phyloP scores from a whole-genome alignment of 2,888 invertebrate genomes.

The Dynastes hyllus region DNA sequence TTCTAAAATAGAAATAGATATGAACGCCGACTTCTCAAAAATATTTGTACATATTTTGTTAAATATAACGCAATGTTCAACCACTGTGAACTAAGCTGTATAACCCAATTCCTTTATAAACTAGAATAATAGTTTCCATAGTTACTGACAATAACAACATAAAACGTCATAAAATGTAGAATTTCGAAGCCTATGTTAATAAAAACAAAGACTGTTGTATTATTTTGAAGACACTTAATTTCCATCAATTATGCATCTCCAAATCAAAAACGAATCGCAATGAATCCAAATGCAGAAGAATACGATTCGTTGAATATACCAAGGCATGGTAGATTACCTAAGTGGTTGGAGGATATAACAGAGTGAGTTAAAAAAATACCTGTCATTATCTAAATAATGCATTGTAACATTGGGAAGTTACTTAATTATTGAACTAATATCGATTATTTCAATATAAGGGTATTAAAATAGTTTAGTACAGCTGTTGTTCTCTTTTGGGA shows the following conservation, averaged over 20 bases:
- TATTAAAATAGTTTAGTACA: neutral
- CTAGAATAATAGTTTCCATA: slow-evolving; percentile 10
- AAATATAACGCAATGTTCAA: too few relatives aligned
- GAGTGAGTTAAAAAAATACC: slow-evolving; percentile 61
- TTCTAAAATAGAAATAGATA: too few relatives aligned
- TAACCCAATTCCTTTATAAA: too few relatives aligned
- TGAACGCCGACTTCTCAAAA: too few relatives aligned
- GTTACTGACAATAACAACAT: slow-evolving; percentile 42
- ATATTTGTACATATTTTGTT: too few relatives aligned
- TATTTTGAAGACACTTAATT: slow-evolving; percentile 20
- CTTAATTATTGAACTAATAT: slow-evolving; percentile 27
- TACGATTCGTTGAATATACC: slow-evolving; percentile 52
- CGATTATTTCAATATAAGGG: neutral
- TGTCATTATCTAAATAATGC: slow-evolving; percentile 29
- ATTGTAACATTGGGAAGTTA: slow-evolving; percentile 13
- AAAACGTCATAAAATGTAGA: slow-evolving; percentile 24
- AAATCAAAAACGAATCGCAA: slow-evolving; percentile 13
- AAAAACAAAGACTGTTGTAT: slow-evolving; percentile 35
- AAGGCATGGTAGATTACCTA: slow-evolving; percentile 62
- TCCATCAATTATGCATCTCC: slow-evolving; percentile 19
- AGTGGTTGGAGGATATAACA: slow-evolving; percentile 69
- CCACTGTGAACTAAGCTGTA: too few relatives aligned
- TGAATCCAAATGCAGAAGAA: slow-evolving; percentile 43
- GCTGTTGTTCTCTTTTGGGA: too few relatives aligned
- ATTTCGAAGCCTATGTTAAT: slow-evolving; percentile 22